phyloP scores from a whole-genome alignment of 2,113 vertebrate genomes.

The Anoura caudifer region DNA sequence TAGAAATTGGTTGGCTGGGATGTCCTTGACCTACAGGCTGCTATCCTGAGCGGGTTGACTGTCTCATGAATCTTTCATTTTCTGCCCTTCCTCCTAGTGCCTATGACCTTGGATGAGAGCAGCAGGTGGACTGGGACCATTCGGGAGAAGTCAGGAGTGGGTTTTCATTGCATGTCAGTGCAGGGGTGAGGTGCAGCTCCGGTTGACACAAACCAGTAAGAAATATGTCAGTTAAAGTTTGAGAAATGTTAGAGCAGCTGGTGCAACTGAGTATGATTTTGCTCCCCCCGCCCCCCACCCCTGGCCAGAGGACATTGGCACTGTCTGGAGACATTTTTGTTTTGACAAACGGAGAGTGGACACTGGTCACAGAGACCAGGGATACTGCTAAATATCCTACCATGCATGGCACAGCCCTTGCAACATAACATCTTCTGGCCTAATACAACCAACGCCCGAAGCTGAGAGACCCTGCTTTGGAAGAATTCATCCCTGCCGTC shows the following conservation, averaged over 20 bases:
- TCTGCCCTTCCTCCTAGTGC: background rate
- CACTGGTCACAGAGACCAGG: background rate
- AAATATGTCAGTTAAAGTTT: background rate
- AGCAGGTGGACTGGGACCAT: background rate
- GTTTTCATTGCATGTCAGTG: background rate
- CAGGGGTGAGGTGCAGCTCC: background rate
- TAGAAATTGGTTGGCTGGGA: background rate
- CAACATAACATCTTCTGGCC: background rate
- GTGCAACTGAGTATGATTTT: background rate
- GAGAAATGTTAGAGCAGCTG: background rate
- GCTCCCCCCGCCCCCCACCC: too few relatives aligned
- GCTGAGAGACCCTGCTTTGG: background rate
- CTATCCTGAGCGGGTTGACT: background rate
- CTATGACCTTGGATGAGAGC: background rate
- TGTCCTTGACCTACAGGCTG: background rate
- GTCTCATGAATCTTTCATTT: background rate
- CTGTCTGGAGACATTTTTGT: background rate
- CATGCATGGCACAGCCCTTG: background rate
- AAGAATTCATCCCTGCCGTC: background rate
- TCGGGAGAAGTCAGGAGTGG: background rate
- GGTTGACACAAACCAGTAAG: background rate
- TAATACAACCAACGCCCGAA: fast-evolving
- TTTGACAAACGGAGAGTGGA: background rate
- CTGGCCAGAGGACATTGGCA: background rate
- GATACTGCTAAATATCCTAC: background rate